These are phyloP conservation scores for Labia minor DNA, from an alignment of 2,888 invertebrate species.

Conservation along the genomic window DNA sequence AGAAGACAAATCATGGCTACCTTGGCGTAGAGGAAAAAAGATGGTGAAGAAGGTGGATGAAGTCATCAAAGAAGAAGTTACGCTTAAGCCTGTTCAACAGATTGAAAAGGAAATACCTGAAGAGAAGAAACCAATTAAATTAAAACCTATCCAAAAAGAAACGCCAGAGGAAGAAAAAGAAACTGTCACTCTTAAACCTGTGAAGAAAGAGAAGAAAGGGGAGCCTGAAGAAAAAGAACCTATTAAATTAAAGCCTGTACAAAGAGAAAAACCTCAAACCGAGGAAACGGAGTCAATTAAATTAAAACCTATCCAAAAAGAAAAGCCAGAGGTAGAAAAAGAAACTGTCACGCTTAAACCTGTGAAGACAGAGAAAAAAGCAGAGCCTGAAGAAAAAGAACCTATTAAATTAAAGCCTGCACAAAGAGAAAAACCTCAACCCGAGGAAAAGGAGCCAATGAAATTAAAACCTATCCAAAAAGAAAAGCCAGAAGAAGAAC, in stretches of 20 bases:
- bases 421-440: constrained; percentile 31
- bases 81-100: constrained; percentile 5
- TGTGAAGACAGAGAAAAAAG: constrained; percentile 32
- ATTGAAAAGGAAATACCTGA: constrained; percentile 20
- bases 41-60: background rate
- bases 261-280: constrained; percentile 29
- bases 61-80: constrained; percentile 15
- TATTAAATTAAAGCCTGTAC: constrained; percentile 32
- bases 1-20: constrained; percentile 19
- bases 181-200: constrained; percentile 31
- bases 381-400: constrained; percentile 38
- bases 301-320: constrained; percentile 26
- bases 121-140: constrained; percentile 17
- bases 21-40: background rate
- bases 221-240: constrained; percentile 28
- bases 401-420: constrained; percentile 36
- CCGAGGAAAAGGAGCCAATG: no score
- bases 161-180: constrained; percentile 37
- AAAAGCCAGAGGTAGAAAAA: constrained; percentile 32
- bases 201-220: constrained; percentile 29
- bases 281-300: constrained; percentile 22
- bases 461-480: constrained; percentile 31
- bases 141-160: constrained; percentile 29
- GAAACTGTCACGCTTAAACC: constrained; percentile 38
- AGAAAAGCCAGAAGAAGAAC: constrained; percentile 24